Evolutionary conservation across 1,140 invertebrate species (phyloP).

Genomic region (Drosophila virilis): DNA sequence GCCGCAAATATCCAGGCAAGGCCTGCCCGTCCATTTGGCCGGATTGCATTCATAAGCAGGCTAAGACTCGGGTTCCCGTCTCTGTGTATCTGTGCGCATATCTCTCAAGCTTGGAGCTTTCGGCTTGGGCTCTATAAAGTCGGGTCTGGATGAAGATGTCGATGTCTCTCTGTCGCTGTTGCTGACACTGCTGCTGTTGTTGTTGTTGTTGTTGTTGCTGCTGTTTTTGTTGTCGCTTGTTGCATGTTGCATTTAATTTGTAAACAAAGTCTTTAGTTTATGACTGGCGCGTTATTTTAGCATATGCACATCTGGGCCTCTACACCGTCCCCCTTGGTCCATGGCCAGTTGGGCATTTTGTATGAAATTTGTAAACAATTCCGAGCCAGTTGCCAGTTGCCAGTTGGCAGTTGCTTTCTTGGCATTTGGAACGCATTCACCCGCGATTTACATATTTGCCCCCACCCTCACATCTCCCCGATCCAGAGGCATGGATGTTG

Average conservation of each 20-base stretch:
- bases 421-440: slow-evolving; percentile 55
- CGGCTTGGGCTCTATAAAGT: slow-evolving; percentile 54
- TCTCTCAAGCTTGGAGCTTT: slow-evolving; percentile 30
- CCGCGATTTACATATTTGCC: slow-evolving; percentile 64
- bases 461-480: no score
- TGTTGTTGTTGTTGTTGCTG: slow-evolving; percentile 31
- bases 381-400: slow-evolving; percentile 16
- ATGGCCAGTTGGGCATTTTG: slow-evolving; percentile 63
- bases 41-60: slow-evolving; percentile 67
- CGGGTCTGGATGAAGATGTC: slow-evolving; percentile 40
- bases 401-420: neutral
- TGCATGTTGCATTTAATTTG: slow-evolving; percentile 82
- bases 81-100: slow-evolving; percentile 39
- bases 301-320: slow-evolving; percentile 70
- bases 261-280: slow-evolving; percentile 84
- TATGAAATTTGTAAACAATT: slow-evolving; percentile 81
- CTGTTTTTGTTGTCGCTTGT: slow-evolving; percentile 61
- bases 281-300: slow-evolving; percentile 79
- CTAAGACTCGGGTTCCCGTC: neutral
- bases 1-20: slow-evolving; percentile 7
- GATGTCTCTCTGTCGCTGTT: slow-evolving; percentile 42
- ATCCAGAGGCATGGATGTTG: slow-evolving; percentile 1
- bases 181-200: slow-evolving; percentile 31
- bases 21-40: slow-evolving; percentile 32
- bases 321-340: slow-evolving; percentile 2